These are phyloP conservation scores for Eumeta japonica DNA, from an alignment of 1,140 invertebrate genomes.

Conservation along the genomic window DNA sequence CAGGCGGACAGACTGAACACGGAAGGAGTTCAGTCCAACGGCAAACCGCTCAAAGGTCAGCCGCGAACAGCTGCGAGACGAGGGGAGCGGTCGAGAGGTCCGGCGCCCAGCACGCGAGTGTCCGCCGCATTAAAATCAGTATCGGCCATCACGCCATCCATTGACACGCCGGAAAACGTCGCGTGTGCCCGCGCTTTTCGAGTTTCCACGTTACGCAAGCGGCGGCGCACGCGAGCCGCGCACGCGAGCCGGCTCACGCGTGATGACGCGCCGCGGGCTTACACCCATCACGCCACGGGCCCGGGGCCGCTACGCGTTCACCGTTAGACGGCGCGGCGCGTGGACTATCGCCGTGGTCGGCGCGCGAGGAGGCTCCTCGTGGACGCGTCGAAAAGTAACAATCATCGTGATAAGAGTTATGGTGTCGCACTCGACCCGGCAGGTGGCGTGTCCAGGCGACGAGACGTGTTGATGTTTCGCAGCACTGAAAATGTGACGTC, in stretches of 20 bases:
- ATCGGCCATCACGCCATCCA: conserved; percentile 17
- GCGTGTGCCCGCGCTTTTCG: conserved; percentile 8
- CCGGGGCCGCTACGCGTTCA: conserved; percentile 14
- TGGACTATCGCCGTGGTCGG: conserved; percentile 19
- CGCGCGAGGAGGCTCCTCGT: conserved; percentile 14
- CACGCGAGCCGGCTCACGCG: too few species aligned
- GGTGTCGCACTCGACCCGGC: too few species aligned
- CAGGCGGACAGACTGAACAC: too few species aligned
- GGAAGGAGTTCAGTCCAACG: background rate
- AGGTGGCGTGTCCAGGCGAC: too few species aligned
- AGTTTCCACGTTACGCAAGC: conserved; percentile 10
- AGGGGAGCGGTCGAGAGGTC: background rate
- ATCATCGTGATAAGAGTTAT: conserved; percentile 22
- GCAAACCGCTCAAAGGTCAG: background rate
- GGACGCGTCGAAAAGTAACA: conserved; percentile 15
- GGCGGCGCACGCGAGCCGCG: conserved; percentile 12
- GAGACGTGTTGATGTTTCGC: too few species aligned
- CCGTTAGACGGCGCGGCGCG: conserved; percentile 16
- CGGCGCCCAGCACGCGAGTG: conserved; percentile 23
- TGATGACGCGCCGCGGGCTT: conserved; percentile 6
- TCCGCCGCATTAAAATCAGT: conserved; percentile 24
- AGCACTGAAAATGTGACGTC: too few species aligned
- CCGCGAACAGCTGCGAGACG: background rate
- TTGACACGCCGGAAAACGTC: conserved; percentile 14
- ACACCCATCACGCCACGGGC: conserved; percentile 11